phyloP scores from a whole-genome alignment of 92 coral and sea anemone genomes.

The Phenganax marumi region DNA sequence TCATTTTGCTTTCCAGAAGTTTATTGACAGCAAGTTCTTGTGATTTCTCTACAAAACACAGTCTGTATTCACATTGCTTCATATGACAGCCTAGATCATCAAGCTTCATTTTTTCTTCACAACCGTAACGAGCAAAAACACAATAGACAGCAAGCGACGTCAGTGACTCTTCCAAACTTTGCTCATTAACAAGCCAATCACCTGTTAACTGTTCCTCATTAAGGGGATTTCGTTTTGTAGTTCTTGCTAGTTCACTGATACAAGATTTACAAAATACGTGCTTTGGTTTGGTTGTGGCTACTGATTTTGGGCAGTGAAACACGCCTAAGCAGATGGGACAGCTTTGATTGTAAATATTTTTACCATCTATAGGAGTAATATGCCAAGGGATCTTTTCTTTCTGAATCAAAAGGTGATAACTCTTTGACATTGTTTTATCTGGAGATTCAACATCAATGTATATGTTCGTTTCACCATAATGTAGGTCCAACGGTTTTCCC shows the following conservation, averaged over 20 bases:
- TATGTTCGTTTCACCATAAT: slow-evolving; percentile 77
- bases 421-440: slow-evolving; percentile 61
- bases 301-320: slow-evolving; percentile 80
- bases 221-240: slow-evolving; percentile 87
- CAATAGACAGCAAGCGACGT: slow-evolving; percentile 62
- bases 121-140: slow-evolving; percentile 75
- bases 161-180: slow-evolving; percentile 63
- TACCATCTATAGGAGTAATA: slow-evolving; percentile 57
- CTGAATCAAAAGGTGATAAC: slow-evolving; percentile 59
- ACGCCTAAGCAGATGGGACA: slow-evolving; percentile 87
- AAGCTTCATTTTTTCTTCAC: slow-evolving; percentile 62
- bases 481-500: slow-evolving; percentile 59
- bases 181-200: slow-evolving; percentile 77
- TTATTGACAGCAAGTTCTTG: slow-evolving; percentile 69
- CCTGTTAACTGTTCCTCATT: slow-evolving; percentile 66
- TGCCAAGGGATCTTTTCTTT: slow-evolving; percentile 63
- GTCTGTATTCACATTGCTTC: slow-evolving; percentile 70
- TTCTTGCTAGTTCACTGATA: slow-evolving; percentile 83
- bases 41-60: slow-evolving; percentile 74
- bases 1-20: slow-evolving; percentile 66
- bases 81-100: slow-evolving; percentile 77
- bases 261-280: slow-evolving; percentile 88
- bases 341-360: slow-evolving; percentile 44
- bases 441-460: slow-evolving; percentile 87
- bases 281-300: slow-evolving; percentile 63